Base-by-base conservation (phyloP, 2,888 invertebrate genomes). In the Apomyelois bistriatella region DNA sequence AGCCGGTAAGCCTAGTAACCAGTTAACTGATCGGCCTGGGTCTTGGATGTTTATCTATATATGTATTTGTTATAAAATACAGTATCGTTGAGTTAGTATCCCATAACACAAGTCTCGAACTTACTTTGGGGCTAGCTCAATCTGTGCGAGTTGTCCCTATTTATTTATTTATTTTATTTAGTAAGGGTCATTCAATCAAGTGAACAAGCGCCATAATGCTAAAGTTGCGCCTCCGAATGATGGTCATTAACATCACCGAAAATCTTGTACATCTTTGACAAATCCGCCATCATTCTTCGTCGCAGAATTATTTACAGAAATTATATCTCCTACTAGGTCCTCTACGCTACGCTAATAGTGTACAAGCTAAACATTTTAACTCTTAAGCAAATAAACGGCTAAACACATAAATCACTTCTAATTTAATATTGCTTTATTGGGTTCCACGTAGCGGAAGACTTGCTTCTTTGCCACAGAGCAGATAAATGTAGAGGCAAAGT, bases 381-480 rank as follows among this genome's bases (percentile, higher is more conserved):
- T 73, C n/a, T n/a, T n/a, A 68, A 72, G 69, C 57, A 70, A 70
- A 72, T 54, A 59, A 61, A 64, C 64, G 58, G 60, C 59, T 58
- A 54, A 65, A 71, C 64, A 58, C 40, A 66, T 68, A 56, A 22
- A 68, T 58, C 53, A 64, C 65, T 40, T 62, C 65, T 63, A 65
- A 76, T 56, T 78, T 22, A 22, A 22, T 81, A 81, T 83, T 88
- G 87, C 88, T 88, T 79, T 70, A 52, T 61, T 58, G 72, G 78
- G 66, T 81, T 81, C 72, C 75, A 68, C 69, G 66, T 65, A 58
- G 64, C 77, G 87, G 86, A 88, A 88, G 88, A 87, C 86, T 65
- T 76, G 64, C 68, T 60, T 56, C 55, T 55, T 54, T 58, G 58
- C 52, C 52, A 48, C 32, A 16, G 30, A 28, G 37, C 32, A 35